phyloP scores from a whole-genome alignment of 2,797 vertebrate genomes.

The Anguilla pacifica region DNA sequence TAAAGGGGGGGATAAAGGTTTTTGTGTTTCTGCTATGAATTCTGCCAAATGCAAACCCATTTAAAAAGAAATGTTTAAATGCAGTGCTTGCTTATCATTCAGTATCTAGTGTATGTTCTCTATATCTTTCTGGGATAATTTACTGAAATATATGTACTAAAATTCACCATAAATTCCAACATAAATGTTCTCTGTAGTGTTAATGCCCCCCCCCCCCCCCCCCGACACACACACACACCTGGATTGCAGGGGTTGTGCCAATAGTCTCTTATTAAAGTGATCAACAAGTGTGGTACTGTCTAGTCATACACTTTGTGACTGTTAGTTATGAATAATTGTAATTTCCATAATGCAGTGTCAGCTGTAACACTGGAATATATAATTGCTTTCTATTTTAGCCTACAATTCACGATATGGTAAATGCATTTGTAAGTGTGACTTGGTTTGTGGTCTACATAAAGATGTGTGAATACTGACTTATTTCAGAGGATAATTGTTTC shows the following conservation, averaged over 20 bases:
- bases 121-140: too few species aligned
- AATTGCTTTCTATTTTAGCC: neutral
- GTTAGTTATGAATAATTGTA: neutral
- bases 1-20: neutral
- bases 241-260: neutral
- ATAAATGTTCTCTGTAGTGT: neutral
- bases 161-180: too few species aligned
- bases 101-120: too few species aligned
- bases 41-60: neutral
- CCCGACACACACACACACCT: neutral
- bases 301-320: neutral
- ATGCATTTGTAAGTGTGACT: neutral
- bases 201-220: too few species aligned
- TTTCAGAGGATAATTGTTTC: neutral
- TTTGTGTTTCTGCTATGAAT: neutral
- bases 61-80: neutral
- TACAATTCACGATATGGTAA: neutral
- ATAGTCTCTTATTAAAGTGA: neutral
- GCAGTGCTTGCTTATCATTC: neutral
- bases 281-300: neutral
- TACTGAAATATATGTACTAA: too few species aligned
- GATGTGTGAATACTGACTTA: neutral
- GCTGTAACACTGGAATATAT: neutral
- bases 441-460: neutral
- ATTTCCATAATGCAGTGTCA: neutral